A percentile compares a stretch with the other conserved stretches of the same genome.
These are phyloP conservation scores for Hylyphantes graminicola DNA, from an alignment of 1,140 invertebrate genomes.

Conservation along the genomic window DNA sequence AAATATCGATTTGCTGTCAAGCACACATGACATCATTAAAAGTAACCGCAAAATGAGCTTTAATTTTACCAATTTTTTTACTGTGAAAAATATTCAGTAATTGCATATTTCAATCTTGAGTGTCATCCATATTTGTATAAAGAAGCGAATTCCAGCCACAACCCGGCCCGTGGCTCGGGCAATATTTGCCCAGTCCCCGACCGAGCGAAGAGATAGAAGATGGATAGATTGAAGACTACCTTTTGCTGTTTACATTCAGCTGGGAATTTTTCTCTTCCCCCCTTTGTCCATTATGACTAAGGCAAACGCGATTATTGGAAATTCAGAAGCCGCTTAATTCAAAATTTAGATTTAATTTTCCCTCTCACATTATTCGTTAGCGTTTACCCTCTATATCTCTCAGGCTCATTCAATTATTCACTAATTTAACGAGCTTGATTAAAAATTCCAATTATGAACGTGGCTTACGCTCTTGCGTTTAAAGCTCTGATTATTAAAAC, in stretches of 20 bases:
- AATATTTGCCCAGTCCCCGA: conserved; percentile 38
- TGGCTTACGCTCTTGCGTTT: conserved; percentile 57
- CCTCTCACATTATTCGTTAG: conserved; percentile 60
- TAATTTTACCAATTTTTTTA: too few species aligned
- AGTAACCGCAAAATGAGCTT: too few species aligned
- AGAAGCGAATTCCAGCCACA: too few species aligned
- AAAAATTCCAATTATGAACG: conserved; percentile 61
- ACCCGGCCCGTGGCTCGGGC: not conserved
- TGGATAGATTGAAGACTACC: not conserved
- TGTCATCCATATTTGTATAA: too few species aligned
- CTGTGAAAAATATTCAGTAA: too few species aligned
- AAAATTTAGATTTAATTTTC: conserved; percentile 62
- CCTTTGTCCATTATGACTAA: conserved; percentile 56
- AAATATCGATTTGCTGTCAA: too few species aligned
- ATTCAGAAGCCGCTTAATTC: conserved; percentile 61
- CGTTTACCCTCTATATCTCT: conserved; percentile 55
- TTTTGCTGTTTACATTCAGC: conserved; percentile 56
- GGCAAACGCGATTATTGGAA: conserved; percentile 61
- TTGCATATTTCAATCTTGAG: too few species aligned
- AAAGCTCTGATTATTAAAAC: conserved; percentile 61
- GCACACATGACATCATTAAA: too few species aligned
- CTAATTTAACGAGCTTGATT: conserved; percentile 61
- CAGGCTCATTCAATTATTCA: conserved; percentile 60
- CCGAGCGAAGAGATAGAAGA: conserved; percentile 2
- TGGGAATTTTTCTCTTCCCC: conserved; percentile 54